Base-by-base conservation (phyloP, 2,797 vertebrate genomes). In the Monodelphis domestica region DNA sequence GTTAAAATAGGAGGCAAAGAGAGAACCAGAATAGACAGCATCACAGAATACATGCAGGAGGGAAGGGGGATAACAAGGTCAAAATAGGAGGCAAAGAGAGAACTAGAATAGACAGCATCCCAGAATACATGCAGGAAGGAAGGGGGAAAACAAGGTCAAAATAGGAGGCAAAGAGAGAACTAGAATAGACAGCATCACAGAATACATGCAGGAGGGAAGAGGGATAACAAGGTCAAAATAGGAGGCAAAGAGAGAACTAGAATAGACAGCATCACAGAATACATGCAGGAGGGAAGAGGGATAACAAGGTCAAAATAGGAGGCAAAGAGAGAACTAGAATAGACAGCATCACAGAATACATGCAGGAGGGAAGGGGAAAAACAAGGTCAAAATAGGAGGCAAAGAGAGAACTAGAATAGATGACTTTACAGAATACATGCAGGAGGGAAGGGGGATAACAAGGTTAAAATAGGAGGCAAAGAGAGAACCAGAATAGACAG, bases 181-280 rank as follows among this genome's bases (percentile, higher is more conserved):
- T n/a, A 7, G 17, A 38, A 88, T 45, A 33, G 33, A 1, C 12
- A 2, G 6, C 3, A 0, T 4, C 33, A n/a, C 5, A 0, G 21
- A 5, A 6, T n/a, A 63, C 63, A 63, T n/a, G 57, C 30, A 63
- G 30, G 29, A 63, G 57, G 63, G 57, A 63, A 63, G 30, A 33
- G n/a, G n/a, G n/a, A n/a, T n/a, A n/a, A n/a, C n/a, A n/a, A n/a
- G n/a, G n/a, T n/a, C n/a, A n/a, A n/a, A n/a, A n/a, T 21, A 1
- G 0, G 9, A 59, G 30, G 33, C 5, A n/a, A 90, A 55, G 91
- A 55, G 89, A 70, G 5, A n/a, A 87, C 15, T n/a, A 7, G 17
- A 38, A 88, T 45, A 33, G 33, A 1, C 12, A 2, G 6, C 3
- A 0, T 4, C 33, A n/a, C 5, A 0, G 21, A 5, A 6, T n/a